phyloP scores from a whole-genome alignment of 1,140 invertebrate species.

The Temnothorax curvispinosus region DNA sequence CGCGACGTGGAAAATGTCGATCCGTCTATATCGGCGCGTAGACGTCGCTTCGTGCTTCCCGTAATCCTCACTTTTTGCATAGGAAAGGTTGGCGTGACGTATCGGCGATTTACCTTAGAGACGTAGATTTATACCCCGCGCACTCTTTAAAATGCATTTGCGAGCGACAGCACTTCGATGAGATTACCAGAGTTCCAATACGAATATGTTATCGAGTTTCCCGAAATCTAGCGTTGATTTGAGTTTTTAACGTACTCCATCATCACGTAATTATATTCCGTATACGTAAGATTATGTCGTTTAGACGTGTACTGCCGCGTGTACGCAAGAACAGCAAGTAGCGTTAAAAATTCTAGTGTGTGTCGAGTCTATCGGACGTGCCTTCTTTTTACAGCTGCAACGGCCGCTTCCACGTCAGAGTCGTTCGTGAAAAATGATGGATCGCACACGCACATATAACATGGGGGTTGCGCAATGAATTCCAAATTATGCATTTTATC shows the following conservation, averaged over 20 bases:
- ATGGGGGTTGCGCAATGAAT: constrained; percentile 21
- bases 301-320: background rate
- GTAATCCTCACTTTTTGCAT: constrained; percentile 33
- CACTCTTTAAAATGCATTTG: constrained; percentile 23
- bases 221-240: background rate
- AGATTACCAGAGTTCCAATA: background rate
- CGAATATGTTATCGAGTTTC: background rate
- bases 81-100: background rate
- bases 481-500: constrained; percentile 52
- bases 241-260: background rate
- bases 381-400: background rate
- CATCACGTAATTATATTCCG: background rate
- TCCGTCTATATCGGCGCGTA: constrained; percentile 11
- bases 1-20: background rate
- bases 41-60: constrained; percentile 1
- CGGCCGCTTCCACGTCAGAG: background rate
- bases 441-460: constrained; percentile 11
- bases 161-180: background rate
- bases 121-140: constrained; percentile 9
- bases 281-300: background rate
- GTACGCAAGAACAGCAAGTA: background rate
- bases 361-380: background rate
- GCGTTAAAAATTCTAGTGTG: background rate
- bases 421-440: constrained; percentile 29
- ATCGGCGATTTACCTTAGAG: constrained; percentile 28